Evolutionary conservation across 2,888 invertebrate genomes (phyloP).

Genomic region (Sphaerophoria taeniata): DNA sequence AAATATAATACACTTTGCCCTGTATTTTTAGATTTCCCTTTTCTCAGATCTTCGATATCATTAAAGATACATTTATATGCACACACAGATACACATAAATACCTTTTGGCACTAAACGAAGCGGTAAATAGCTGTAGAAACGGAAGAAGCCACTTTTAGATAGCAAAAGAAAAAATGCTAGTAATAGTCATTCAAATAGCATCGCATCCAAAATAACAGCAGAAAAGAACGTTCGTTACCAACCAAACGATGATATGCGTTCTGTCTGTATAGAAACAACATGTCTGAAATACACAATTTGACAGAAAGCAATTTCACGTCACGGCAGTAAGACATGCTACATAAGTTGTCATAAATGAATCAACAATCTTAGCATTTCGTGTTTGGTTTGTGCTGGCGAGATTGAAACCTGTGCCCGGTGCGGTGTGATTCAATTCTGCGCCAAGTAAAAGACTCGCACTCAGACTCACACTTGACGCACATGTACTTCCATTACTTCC

Average conservation of each 20-base stretch:
- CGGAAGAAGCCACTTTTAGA: slow-evolving; percentile 64
- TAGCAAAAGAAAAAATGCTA: slow-evolving; percentile 31
- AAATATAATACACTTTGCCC: slow-evolving; percentile 49
- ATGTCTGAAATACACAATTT: slow-evolving; percentile 55
- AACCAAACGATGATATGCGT: not conserved
- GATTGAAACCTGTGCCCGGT: slow-evolving; percentile 14
- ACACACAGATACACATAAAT: not conserved
- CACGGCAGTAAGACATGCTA: slow-evolving; percentile 63
- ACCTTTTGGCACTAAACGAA: slow-evolving; percentile 15
- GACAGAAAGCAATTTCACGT: slow-evolving; percentile 72
- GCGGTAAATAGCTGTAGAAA: slow-evolving; percentile 45
- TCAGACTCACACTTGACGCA: not conserved
- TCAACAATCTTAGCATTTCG: slow-evolving; percentile 58
- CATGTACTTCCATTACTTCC: slow-evolving; percentile 38
- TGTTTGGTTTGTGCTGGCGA: not conserved
- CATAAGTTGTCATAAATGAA: slow-evolving; percentile 71
- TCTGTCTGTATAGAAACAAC: not conserved
- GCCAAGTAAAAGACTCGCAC: slow-evolving; percentile 20
- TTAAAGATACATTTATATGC: slow-evolving; percentile 28
- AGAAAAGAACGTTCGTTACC: slow-evolving; percentile 1
- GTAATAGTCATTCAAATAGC: slow-evolving; percentile 11
- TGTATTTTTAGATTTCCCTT: slow-evolving; percentile 48
- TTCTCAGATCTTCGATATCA: slow-evolving; percentile 1
- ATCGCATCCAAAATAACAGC: slow-evolving; percentile 27
- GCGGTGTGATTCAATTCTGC: slow-evolving; percentile 39